phyloP scores from a whole-genome alignment of 1,140 invertebrate species.

The Platyscapa corneri region DNA sequence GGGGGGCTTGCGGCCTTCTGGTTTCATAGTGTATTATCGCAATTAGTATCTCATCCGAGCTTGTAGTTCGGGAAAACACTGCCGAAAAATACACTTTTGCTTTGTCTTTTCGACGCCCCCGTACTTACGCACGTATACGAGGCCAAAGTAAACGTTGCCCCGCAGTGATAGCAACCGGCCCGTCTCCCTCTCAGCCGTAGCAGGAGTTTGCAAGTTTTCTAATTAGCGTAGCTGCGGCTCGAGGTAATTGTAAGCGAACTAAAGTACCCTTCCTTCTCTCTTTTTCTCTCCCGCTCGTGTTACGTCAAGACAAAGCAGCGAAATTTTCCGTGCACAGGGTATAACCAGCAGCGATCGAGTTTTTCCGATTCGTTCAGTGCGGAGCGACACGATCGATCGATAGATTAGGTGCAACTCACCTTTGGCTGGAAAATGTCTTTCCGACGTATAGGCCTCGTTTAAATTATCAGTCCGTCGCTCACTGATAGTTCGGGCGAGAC shows the following conservation, averaged over 20 bases:
- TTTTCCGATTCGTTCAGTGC: background rate
- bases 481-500: no score
- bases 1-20: background rate
- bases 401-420: no score
- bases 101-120: background rate
- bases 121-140: background rate
- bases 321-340: background rate
- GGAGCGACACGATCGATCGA: no score
- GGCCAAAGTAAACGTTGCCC: slow-evolving; percentile 30
- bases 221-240: slow-evolving; percentile 41
- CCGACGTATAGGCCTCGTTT: no score
- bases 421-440: no score
- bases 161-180: slow-evolving; percentile 13
- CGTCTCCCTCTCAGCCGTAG: background rate
- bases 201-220: slow-evolving; percentile 47
- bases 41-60: slow-evolving; percentile 30
- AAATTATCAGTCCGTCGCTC: no score
- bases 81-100: slow-evolving; percentile 31
- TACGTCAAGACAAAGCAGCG: background rate
- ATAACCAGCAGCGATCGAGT: background rate
- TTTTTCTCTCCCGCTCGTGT: background rate
- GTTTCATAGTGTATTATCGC: slow-evolving; percentile 32
- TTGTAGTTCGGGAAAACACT: background rate
- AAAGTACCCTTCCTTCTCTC: background rate
- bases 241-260: slow-evolving; percentile 45